phyloP scores from a whole-genome alignment of 2,888 invertebrate genomes.

The Tupiocoris notatus region DNA sequence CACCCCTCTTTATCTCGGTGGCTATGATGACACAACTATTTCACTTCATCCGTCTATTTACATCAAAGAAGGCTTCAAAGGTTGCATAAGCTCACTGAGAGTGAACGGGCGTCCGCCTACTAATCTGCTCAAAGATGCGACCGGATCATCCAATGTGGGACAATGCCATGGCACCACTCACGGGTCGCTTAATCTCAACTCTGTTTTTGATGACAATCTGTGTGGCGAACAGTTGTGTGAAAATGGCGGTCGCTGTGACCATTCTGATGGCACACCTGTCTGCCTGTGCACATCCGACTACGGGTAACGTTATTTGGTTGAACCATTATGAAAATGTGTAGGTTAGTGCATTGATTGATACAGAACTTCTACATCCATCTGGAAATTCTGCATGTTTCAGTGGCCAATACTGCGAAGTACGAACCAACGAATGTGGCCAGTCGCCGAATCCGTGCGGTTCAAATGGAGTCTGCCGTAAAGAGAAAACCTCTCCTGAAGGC shows the following conservation, averaged over 20 bases:
- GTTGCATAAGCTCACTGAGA: constrained; percentile 64
- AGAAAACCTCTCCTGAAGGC: constrained; percentile 56
- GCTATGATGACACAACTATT: constrained; percentile 69
- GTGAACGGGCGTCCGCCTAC: constrained; percentile 13
- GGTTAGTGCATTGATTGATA: too few relatives aligned
- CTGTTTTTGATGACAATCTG: constrained; percentile 51
- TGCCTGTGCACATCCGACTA: constrained; percentile 58
- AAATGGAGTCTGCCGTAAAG: constrained; percentile 84
- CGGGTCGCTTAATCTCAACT: constrained; percentile 66
- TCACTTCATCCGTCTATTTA: constrained; percentile 70
- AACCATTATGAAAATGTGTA: too few relatives aligned
- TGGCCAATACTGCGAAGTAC: constrained; percentile 64
- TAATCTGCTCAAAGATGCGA: constrained; percentile 54
- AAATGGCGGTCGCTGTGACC: constrained; percentile 66
- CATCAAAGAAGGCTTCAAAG: constrained; percentile 75
- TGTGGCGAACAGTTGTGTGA: constrained; percentile 61
- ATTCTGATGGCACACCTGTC: constrained; percentile 59
- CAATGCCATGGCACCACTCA: constrained; percentile 73
- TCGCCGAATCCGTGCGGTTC: constrained; percentile 67
- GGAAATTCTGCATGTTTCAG: constrained; percentile 52
- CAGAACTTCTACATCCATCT: too few relatives aligned
- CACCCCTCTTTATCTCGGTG: constrained; percentile 83
- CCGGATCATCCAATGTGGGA: constrained; percentile 67
- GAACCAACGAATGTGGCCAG: constrained; percentile 62
- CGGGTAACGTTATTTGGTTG: too few relatives aligned